Base-by-base conservation (phyloP, 2,113 vertebrate species). In the Cnemophilus loriae region DNA sequence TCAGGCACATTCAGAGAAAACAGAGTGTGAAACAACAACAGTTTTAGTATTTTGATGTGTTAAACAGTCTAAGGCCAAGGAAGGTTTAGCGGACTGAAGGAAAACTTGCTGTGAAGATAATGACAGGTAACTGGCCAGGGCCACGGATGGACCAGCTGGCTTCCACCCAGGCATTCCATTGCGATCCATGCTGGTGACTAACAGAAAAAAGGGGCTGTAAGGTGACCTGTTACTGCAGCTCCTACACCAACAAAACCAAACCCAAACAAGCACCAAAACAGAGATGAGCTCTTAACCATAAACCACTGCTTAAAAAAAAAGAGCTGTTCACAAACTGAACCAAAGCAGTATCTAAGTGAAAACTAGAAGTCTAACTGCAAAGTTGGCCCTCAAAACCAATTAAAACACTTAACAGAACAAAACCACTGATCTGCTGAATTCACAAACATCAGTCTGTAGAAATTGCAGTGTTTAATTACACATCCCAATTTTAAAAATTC, bases 101-200 rank as follows among this genome's bases (percentile, higher is more conserved):
- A 32, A 33, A 86, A 77, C 42, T 46, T 37, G 12, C 73, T 81
- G 55, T 39, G 64, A 80, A 64, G 53, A 18, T 68, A 78, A 75
- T 68, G 44, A 47, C 56, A 91, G 59, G 77, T 85, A 53, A 70
- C 9, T 63, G 69, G 63, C 30, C 39, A 53, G 32, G 47, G 32
- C 64, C 80, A 64, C 8, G 64, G 56, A 71, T 11, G 8, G 47
- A 75, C 4, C 47, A 79, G 50, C 41, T 69, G 44, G 50, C 39
- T 68, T 73, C 37, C 59, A 63, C 10, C 16, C 87, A 84, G 60
- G 42, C 14, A 84, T 11, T 55, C 17, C 56, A 75, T 22, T 39
- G 52, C 35, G 74, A 89, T 39, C 16, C 65, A 32, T 0, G 0
- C 0, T 12, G 23, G 44, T 39, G 50, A 37, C 49, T 14, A 13